Evolutionary conservation across 2,113 vertebrate species (phyloP).

Genomic region (Sitta europaea): DNA sequence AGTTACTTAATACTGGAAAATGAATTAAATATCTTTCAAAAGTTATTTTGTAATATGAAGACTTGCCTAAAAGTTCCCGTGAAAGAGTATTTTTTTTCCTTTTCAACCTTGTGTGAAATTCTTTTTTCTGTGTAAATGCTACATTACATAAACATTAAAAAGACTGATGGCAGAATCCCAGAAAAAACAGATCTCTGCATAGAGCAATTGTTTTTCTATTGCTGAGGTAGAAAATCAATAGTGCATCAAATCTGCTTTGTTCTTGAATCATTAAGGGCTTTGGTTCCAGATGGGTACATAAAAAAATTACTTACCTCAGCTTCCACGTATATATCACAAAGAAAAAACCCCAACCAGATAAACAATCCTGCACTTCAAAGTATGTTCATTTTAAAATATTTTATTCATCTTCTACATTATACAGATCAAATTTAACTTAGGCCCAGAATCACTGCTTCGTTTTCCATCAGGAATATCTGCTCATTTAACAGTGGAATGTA

Average conservation of each 20-base stretch:
- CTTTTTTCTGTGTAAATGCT: neutral
- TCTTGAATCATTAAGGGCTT: slow-evolving; percentile 30
- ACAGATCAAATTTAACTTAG: neutral
- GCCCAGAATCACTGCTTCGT: neutral
- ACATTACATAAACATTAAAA: neutral
- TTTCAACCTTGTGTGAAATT: neutral
- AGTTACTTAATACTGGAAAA: neutral
- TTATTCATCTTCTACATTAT: neutral
- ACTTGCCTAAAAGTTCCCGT: neutral
- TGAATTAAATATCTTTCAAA: neutral
- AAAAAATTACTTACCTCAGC: slow-evolving; percentile 43
- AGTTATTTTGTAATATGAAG: neutral
- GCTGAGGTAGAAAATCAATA: slow-evolving; percentile 66
- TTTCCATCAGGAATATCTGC: neutral
- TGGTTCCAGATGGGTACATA: slow-evolving; percentile 35
- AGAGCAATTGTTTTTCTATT: slow-evolving; percentile 33
- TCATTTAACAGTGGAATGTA: neutral
- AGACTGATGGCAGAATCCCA: slow-evolving; percentile 1
- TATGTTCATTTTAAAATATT: neutral
- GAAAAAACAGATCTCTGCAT: slow-evolving; percentile 16
- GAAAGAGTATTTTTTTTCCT: neutral
- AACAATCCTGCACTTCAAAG: neutral
- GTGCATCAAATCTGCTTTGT: slow-evolving; percentile 44
- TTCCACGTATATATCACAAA: neutral
- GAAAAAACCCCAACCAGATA: neutral